These are phyloP conservation scores for Verasper variegatus DNA, from an alignment of 2,113 vertebrate species.

Conservation along the genomic window DNA sequence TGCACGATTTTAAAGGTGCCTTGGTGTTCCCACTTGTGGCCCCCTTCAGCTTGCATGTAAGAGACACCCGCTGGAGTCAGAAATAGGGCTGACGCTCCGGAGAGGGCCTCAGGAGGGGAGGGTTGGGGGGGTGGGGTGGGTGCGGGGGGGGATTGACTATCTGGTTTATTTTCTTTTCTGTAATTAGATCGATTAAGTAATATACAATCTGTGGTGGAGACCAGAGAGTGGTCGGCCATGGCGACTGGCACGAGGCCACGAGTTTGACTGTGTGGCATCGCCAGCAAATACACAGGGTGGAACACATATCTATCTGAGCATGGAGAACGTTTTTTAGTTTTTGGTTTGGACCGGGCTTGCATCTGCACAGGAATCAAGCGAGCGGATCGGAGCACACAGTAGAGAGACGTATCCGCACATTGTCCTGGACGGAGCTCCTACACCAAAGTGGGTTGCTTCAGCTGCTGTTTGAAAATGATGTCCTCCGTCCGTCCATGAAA, in stretches of 20 bases:
- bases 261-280: slow-evolving; percentile 42
- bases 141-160: slow-evolving; percentile 50
- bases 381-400: slow-evolving; percentile 48
- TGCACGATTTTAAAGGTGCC: slow-evolving; percentile 84
- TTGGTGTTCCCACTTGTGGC: slow-evolving; percentile 78
- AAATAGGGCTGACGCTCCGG: slow-evolving; percentile 83
- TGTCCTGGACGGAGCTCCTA: slow-evolving; percentile 44
- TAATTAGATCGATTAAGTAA: slow-evolving; percentile 80
- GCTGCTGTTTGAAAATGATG: slow-evolving; percentile 64
- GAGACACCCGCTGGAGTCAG: slow-evolving; percentile 82
- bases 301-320: slow-evolving; percentile 56
- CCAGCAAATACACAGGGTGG: slow-evolving; percentile 67
- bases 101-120: slow-evolving; percentile 68
- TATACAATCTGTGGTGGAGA: slow-evolving; percentile 71
- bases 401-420: slow-evolving; percentile 48
- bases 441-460: slow-evolving; percentile 53
- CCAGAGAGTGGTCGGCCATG: slow-evolving; percentile 61
- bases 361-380: slow-evolving; percentile 52
- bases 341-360: slow-evolving; percentile 49
- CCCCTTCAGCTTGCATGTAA: slow-evolving; percentile 83
- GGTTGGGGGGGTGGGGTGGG: slow-evolving; percentile 30
- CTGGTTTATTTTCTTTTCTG: slow-evolving; percentile 81
- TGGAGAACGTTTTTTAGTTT: slow-evolving; percentile 38
- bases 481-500: slow-evolving; percentile 54
- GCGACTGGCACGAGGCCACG: slow-evolving; percentile 41